phyloP scores from a whole-genome alignment of 2,113 vertebrate genomes.

The Heterotis niloticus region DNA sequence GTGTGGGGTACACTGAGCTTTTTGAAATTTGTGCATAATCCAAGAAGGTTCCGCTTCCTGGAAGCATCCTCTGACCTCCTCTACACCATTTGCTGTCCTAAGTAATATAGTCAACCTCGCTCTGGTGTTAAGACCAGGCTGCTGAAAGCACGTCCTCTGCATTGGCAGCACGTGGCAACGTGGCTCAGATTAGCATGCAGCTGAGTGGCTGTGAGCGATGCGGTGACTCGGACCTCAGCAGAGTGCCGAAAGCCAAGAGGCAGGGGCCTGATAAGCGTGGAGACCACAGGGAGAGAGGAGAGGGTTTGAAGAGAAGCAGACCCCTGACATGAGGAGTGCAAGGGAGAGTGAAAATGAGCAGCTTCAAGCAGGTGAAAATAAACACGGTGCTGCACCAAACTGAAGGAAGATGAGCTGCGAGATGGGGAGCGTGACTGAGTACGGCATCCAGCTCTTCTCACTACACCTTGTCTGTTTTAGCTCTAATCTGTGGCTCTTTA shows the following conservation, averaged over 20 bases:
- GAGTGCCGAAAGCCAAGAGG: not conserved
- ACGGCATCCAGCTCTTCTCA: not conserved
- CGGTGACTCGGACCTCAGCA: not conserved
- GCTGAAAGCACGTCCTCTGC: not conserved
- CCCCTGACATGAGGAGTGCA: slow-evolving; percentile 28
- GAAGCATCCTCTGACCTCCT: too few relatives aligned
- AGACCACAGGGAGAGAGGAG: slow-evolving; percentile 39
- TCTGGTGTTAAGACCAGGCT: not conserved
- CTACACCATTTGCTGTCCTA: not conserved
- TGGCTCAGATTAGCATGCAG: not conserved
- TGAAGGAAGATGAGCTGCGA: slow-evolving; percentile 33
- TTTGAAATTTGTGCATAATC: not conserved
- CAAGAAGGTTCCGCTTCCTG: not conserved
- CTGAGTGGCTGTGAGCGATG: not conserved
- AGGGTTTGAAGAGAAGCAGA: slow-evolving; percentile 56
- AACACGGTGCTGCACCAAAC: slow-evolving; percentile 52
- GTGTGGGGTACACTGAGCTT: not conserved
- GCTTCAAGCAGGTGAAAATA: slow-evolving; percentile 60
- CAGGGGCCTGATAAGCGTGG: slow-evolving; percentile 46
- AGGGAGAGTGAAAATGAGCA: slow-evolving; percentile 50
- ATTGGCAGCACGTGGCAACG: not conserved
- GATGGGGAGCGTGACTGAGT: not conserved
- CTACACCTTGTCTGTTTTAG: too few relatives aligned
- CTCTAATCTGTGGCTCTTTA: too few relatives aligned
- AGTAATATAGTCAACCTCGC: not conserved